These are phyloP conservation scores for Drosophila guanche DNA, from an alignment of 1,140 invertebrate species.

Conservation along the genomic window DNA sequence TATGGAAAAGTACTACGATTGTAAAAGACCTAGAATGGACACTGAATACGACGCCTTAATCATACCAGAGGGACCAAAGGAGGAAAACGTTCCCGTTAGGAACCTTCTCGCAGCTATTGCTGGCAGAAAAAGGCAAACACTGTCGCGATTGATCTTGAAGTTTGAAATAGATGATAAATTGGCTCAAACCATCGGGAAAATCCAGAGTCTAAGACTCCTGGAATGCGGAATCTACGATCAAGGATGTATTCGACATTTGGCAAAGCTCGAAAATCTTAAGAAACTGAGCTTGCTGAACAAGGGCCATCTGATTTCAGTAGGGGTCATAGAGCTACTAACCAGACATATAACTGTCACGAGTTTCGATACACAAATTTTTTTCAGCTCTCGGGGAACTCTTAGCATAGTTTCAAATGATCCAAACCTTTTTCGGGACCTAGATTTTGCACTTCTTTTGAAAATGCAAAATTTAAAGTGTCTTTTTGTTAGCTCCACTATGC, in stretches of 20 bases:
- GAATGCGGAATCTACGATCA: conserved; percentile 18
- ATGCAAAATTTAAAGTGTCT: conserved; percentile 12
- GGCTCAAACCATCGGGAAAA: conserved; percentile 5
- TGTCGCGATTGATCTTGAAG: conserved; percentile 2
- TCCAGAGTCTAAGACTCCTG: conserved; percentile 8
- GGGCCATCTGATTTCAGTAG: background rate
- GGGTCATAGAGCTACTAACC: background rate
- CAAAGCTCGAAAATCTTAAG: background rate
- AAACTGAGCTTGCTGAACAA: background rate
- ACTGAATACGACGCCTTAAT: background rate
- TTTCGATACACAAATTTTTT: background rate
- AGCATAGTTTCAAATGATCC: background rate
- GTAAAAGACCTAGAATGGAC: background rate
- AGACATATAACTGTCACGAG: conserved; percentile 4
- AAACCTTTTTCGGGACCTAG: background rate
- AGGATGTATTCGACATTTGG: conserved; percentile 13
- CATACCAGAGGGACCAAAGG: background rate
- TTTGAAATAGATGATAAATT: conserved; percentile 16
- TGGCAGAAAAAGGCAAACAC: background rate
- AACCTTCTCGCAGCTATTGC: conserved; percentile 9
- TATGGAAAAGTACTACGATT: background rate
- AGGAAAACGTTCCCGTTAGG: background rate
- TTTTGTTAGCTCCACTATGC: background rate
- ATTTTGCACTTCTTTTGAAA: background rate
- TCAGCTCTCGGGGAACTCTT: background rate